Evolutionary conservation across 2,888 invertebrate genomes (phyloP).

Genomic region (Cataglyphis livida): DNA sequence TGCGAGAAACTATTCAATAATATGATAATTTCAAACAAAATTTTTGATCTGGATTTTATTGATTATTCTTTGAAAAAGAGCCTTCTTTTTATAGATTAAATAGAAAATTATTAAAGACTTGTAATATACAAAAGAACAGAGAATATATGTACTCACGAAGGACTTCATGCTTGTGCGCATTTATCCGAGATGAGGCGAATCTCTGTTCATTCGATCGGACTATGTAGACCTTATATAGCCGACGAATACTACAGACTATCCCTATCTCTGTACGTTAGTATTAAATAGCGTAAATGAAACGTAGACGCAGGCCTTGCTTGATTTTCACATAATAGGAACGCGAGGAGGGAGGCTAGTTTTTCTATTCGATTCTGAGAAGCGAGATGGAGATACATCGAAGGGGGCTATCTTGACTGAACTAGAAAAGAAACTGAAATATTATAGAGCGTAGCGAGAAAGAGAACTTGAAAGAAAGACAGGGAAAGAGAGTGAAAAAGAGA

Average conservation of each 20-base stretch:
- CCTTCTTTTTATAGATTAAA: not conserved
- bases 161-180: constrained; percentile 74
- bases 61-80: not conserved
- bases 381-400: constrained; percentile 24
- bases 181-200: constrained; percentile 68
- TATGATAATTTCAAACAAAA: not conserved
- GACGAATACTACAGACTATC: constrained; percentile 73
- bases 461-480: constrained; percentile 23
- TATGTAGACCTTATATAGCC: constrained; percentile 78
- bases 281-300: constrained; percentile 50
- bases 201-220: constrained; percentile 66
- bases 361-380: constrained; percentile 46
- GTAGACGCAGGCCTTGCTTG: constrained; percentile 59
- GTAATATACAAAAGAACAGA: not conserved
- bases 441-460: not conserved
- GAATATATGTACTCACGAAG: constrained; percentile 73
- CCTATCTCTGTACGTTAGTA: constrained; percentile 24
- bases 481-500: constrained; percentile 1
- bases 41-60: not conserved
- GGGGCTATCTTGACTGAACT: not conserved
- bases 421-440: not conserved
- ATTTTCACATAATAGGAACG: constrained; percentile 70
- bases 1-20: not conserved
- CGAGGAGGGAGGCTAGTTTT: constrained; percentile 45
- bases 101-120: not conserved